Evolutionary conservation across 1,140 invertebrate species (phyloP).

Genomic region (Heliconius congener): DNA sequence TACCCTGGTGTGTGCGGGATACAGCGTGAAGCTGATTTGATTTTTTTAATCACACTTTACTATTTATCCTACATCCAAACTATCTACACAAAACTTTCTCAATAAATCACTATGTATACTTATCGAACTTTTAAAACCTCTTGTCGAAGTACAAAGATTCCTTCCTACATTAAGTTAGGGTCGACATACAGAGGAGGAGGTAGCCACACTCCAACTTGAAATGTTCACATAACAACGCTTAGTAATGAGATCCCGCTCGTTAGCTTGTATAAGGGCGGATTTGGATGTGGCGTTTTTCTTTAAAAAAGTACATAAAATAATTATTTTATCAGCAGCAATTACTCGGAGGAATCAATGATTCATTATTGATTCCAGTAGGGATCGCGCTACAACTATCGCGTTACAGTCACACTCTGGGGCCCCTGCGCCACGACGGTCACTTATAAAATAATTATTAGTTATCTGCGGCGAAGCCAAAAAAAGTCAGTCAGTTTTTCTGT

Average conservation of each 20-base stretch:
- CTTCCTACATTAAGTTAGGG: conserved; percentile 36
- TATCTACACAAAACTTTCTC: neutral
- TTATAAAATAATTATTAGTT: no score
- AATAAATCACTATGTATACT: conserved; percentile 15
- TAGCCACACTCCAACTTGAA: conserved; percentile 40
- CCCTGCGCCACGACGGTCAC: no score
- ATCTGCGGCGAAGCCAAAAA: no score
- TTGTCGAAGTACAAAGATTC: conserved; percentile 31
- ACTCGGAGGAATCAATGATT: no score
- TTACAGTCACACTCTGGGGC: no score
- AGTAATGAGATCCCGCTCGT: conserved; percentile 47
- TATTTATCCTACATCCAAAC: neutral
- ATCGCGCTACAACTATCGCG: no score
- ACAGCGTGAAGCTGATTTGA: no score
- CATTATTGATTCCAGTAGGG: no score
- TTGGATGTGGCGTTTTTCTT: conserved; percentile 14
- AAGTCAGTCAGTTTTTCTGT: no score
- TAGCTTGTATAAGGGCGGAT: conserved; percentile 27
- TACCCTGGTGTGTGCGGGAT: no score
- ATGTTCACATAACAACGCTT: conserved; percentile 44
- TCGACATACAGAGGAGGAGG: conserved; percentile 29
- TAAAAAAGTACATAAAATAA: neutral
- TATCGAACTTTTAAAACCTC: conserved; percentile 30
- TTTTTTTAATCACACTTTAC: neutral
- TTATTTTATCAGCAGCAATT: no score